Conservation (phyloP, 2,113 vertebrate genomes). For the Pomatorhinus ruficollis region DNA sequence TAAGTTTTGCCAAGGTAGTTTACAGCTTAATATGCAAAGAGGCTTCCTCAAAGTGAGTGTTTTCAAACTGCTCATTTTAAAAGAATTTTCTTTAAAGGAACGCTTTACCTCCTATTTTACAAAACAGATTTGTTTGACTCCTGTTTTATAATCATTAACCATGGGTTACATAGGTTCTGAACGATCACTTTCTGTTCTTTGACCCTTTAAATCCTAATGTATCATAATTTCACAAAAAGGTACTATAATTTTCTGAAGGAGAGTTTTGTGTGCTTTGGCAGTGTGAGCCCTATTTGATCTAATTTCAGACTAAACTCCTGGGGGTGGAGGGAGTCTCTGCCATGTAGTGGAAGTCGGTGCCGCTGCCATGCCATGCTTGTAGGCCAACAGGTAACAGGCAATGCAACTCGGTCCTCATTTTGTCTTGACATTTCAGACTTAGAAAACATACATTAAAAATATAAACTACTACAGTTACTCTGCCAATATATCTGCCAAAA, state of each 20-base stretch:
- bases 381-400: accelerated
- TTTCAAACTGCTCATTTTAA: neutral
- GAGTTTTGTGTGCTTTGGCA: neutral
- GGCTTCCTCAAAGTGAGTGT: neutral
- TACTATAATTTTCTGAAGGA: neutral
- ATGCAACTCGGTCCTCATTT: neutral
- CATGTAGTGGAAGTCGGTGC: neutral
- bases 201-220: neutral
- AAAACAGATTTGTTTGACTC: neutral
- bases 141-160: neutral
- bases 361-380: neutral
- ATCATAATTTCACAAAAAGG: neutral
- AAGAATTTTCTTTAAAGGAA: neutral
- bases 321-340: neutral
- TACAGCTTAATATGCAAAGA: neutral
- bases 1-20: neutral
- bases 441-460: neutral
- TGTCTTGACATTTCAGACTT: neutral
- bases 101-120: neutral
- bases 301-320: neutral
- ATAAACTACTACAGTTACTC: neutral
- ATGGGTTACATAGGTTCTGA: neutral
- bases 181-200: neutral
- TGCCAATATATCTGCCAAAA: neutral
- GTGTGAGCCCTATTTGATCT: neutral